A percentile compares a stretch with the other conserved stretches of the same genome.
Evolutionary conservation across 37 sponge, comb jelly and placozoan genomes (phyloP).

Genomic region (Geodia barretti): DNA sequence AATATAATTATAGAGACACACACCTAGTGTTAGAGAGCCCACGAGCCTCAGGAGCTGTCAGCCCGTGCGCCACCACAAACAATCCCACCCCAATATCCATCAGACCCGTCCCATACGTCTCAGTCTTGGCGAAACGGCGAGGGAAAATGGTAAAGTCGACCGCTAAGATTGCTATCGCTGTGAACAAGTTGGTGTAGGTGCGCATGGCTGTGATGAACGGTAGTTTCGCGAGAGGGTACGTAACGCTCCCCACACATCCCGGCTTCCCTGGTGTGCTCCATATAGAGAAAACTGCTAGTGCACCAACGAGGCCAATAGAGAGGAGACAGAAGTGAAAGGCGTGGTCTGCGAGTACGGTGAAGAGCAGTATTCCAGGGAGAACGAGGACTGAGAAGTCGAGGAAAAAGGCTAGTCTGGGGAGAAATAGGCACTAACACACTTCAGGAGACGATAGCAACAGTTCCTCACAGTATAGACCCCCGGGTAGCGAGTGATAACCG

Average conservation of each 20-base stretch:
- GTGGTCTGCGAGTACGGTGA: conserved; percentile 76
- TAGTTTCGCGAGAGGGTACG: conserved; percentile 22
- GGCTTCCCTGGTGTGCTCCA: too few species aligned
- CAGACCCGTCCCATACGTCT: conserved; percentile 87
- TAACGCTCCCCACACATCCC: background rate
- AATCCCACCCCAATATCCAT: conserved; percentile 97
- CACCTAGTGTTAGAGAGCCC: background rate
- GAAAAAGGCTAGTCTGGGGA: conserved; percentile 13
- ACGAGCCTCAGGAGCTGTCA: conserved; percentile 80
- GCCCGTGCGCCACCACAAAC: conserved; percentile 83
- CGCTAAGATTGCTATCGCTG: conserved; percentile 91
- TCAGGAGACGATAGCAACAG: too few species aligned
- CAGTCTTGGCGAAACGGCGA: conserved; percentile 84
- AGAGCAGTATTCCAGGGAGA: conserved; percentile 53
- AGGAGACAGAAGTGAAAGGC: background rate
- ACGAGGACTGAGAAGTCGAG: conserved; percentile 38
- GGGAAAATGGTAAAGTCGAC: conserved; percentile 96
- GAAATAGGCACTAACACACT: too few species aligned
- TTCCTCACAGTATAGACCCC: background rate
- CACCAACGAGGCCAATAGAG: background rate
- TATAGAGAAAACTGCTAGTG: background rate
- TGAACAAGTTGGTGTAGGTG: conserved; percentile 73
- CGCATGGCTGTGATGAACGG: conserved; percentile 73
- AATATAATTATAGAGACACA: too few species aligned
- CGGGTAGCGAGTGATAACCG: background rate